phyloP scores from a whole-genome alignment of 1,140 invertebrate species.

The Saxidomus purpurata region DNA sequence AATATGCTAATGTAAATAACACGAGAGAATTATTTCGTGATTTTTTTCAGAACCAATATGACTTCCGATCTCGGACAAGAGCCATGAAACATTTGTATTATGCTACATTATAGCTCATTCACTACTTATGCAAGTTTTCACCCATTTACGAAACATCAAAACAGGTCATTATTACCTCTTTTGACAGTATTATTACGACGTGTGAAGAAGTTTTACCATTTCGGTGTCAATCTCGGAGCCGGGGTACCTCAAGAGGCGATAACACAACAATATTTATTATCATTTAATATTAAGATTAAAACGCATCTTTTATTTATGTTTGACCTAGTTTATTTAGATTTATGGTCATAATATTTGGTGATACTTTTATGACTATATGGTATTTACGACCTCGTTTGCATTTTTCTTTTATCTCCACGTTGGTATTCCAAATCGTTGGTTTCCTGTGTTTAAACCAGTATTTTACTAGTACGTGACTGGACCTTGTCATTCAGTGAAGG shows the following conservation, averaged over 20 bases:
- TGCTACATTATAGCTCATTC: too few relatives aligned
- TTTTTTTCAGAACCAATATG: too few relatives aligned
- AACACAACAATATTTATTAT: background rate
- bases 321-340: conserved; percentile 6
- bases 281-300: background rate
- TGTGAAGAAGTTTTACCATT: background rate
- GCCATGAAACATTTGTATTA: too few relatives aligned
- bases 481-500: too few relatives aligned
- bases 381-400: background rate
- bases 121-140: background rate
- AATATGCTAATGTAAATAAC: too few relatives aligned
- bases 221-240: background rate
- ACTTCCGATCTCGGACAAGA: too few relatives aligned
- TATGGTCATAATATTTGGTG: background rate
- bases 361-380: background rate
- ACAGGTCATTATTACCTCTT: background rate
- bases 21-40: too few relatives aligned
- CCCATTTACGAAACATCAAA: background rate
- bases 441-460: too few relatives aligned
- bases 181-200: background rate
- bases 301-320: background rate
- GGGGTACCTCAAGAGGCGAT: background rate
- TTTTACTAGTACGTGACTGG: too few relatives aligned
- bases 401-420: background rate
- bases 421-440: too few relatives aligned